Base-by-base conservation (phyloP, 2,797 vertebrate genomes). In the Hydrolagus colliei region DNA sequence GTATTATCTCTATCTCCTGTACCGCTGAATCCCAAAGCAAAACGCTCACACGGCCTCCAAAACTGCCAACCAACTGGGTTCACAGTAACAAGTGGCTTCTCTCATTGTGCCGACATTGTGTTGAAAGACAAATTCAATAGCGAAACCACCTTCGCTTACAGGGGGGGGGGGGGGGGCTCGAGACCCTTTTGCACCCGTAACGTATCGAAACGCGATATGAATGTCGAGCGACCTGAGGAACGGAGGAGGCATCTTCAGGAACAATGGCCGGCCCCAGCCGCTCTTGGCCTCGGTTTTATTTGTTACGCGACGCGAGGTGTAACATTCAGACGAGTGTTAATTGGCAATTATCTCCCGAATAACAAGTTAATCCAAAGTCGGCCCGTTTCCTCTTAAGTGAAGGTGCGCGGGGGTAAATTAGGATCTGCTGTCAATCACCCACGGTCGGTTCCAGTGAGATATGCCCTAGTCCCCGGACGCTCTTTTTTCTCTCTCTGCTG, bases 261-360 rank as follows among this genome's bases (percentile, higher is more conserved):
- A 27, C 27, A 27, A 27, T 27, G 27, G 27, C 27, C 27, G 27
- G 32, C 65, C 52, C 71, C 79, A 84, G 16, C 79, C 65, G 68
- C 32, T 71, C 41, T 67, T 84, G 79, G 65, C 20, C 65, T 18
- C n/a, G 12, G n/a, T 67, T 67, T 1, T 27, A 0, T 27, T 27
- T 27, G 27, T 27, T 52, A 52, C 16, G 27, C 12, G 32, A 84
- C 32, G 35, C 65, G 71, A 84, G 65, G 79, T 84, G 79, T 52
- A 71, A 84, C 68, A 84, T 84, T 41, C 65, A 20, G 79, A 71
- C 68, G 79, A 84, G 65, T 41, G 79, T 84, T 84, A 84, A 84
- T 84, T 84, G 79, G 65, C 79, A 84, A 84, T 84, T 84, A 84
- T 41, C 65, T 84, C 9, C 79, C 41, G 65, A 71, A 71, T 68